Evolutionary conservation across 1,140 invertebrate genomes (phyloP).

Genomic region (Wasmannia auropunctata): DNA sequence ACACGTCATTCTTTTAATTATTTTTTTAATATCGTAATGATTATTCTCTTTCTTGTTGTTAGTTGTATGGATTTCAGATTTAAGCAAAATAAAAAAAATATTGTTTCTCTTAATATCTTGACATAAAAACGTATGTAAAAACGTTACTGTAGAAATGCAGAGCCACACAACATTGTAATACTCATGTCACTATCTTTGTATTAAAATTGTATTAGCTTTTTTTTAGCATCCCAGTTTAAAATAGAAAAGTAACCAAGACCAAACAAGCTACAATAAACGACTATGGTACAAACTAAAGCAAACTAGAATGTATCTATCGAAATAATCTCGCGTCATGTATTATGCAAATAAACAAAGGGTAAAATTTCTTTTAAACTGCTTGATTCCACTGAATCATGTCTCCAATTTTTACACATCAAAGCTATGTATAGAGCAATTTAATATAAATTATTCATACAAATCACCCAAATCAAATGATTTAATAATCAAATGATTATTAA

Average conservation of each 20-base stretch:
- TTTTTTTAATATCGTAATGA: not conserved
- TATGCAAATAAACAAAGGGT: not conserved
- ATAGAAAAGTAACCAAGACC: constrained; percentile 18
- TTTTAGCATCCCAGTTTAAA: not conserved
- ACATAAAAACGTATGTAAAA: constrained; percentile 58
- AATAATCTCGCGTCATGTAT: not conserved
- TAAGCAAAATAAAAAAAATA: not conserved
- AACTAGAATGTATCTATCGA: not conserved
- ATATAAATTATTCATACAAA: too few species aligned
- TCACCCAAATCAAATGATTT: too few species aligned
- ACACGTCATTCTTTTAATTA: not conserved
- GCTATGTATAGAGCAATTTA: not conserved
- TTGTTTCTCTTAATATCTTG: not conserved
- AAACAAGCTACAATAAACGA: not conserved
- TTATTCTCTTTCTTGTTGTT: not conserved
- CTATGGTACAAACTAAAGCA: not conserved
- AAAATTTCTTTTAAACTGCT: not conserved
- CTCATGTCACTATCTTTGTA: constrained; percentile 36
- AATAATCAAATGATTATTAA: not conserved
- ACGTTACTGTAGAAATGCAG: constrained; percentile 22
- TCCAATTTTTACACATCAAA: not conserved
- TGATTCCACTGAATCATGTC: not conserved
- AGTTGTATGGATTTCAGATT: not conserved
- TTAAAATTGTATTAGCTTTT: constrained; percentile 49
- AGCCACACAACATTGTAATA: constrained; percentile 54